A percentile compares a stretch with the other conserved stretches of the same genome.
Evolutionary conservation across 1,140 invertebrate species (phyloP).

Genomic region (Drosophila pectinifera): DNA sequence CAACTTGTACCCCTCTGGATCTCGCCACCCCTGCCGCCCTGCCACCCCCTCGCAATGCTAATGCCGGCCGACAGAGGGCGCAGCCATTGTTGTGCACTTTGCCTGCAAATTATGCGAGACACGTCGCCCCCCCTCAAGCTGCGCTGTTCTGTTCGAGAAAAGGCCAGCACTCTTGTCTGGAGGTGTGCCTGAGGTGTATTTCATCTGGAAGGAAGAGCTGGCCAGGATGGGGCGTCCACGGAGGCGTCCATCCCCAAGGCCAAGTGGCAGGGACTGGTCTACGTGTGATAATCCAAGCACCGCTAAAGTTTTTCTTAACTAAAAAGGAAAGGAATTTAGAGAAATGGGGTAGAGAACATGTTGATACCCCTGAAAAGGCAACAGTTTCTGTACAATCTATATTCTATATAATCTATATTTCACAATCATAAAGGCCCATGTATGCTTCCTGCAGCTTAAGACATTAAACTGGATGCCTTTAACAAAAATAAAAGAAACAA

Average conservation of each 20-base stretch:
- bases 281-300: slow-evolving; percentile 70
- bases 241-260: slow-evolving; percentile 16
- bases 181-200: slow-evolving; percentile 76
- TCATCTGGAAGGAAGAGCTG: slow-evolving; percentile 1
- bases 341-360: too few species aligned
- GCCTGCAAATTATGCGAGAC: slow-evolving; percentile 78
- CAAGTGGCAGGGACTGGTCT: slow-evolving; percentile 20
- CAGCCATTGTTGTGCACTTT: slow-evolving; percentile 78
- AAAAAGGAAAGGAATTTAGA: background rate
- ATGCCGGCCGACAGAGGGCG: slow-evolving; percentile 44
- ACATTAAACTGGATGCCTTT: background rate
- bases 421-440: too few species aligned
- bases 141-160: slow-evolving; percentile 14
- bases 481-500: too few species aligned
- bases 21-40: background rate
- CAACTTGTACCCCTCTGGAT: slow-evolving; percentile 4
- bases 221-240: slow-evolving; percentile 13
- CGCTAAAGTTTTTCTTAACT: slow-evolving; percentile 65
- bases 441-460: too few species aligned
- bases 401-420: too few species aligned
- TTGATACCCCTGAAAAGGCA: background rate
- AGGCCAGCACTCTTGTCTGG: slow-evolving; percentile 35
- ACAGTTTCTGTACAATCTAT: background rate
- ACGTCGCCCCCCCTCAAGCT: slow-evolving; percentile 57
- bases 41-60: slow-evolving; percentile 2